Evolutionary conservation across 2,113 vertebrate genomes (phyloP).

Genomic region (Ochotona princeps): DNA sequence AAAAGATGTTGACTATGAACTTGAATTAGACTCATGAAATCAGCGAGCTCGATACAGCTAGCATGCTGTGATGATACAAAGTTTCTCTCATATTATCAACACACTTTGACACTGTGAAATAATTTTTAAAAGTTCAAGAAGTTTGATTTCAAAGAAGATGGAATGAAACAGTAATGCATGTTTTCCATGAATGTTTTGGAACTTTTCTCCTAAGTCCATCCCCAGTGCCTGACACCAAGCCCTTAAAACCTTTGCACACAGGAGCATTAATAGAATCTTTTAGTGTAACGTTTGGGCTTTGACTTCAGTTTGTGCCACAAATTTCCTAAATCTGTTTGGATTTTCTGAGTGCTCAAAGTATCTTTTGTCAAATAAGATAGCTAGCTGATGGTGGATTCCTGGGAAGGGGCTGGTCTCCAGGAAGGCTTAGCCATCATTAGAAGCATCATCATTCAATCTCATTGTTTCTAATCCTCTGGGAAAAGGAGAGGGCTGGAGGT

Average conservation of each 20-base stretch:
- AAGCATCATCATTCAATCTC: not conserved
- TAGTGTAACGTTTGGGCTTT: not conserved
- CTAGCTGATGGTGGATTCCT: not conserved
- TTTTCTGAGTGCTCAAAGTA: not conserved
- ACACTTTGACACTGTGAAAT: not conserved
- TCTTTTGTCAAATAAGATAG: not conserved
- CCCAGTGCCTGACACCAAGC: not conserved
- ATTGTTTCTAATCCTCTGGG: not conserved
- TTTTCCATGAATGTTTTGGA: no score
- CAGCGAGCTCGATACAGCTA: not conserved
- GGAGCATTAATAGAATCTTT: not conserved
- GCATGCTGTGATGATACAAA: no score
- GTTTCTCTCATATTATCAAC: not conserved
- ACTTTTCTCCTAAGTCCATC: not conserved
- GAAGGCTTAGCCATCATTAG: not conserved
- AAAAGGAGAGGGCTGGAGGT: not conserved
- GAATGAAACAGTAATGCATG: no score
- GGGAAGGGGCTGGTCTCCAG: not conserved
- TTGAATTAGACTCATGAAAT: not conserved
- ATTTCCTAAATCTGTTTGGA: not conserved
- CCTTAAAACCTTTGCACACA: not conserved
- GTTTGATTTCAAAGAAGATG: no score
- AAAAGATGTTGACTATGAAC: not conserved
- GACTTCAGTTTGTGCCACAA: not conserved
- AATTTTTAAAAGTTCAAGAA: no score